Evolutionary conservation across 1,140 invertebrate genomes (phyloP), one percentile per base, ranked within the genome.

Genomic region (Mactra quadrangularis): DNA sequence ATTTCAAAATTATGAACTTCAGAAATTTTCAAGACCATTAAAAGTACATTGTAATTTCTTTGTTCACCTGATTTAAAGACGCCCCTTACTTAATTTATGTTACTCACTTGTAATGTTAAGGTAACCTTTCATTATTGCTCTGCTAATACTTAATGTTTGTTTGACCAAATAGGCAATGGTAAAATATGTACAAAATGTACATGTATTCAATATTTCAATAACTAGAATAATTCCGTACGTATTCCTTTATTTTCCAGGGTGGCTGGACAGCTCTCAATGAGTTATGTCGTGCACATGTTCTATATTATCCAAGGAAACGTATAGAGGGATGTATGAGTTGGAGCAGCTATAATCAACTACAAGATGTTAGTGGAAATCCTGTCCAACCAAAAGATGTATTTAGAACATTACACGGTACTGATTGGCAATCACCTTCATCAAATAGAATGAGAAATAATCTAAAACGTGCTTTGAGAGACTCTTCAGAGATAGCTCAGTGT

Each of bases 321-420:
- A 60, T 82, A 11, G 79, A 82, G 25, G 79, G 79, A 15, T 82
- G 79, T 33, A 72, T 82, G 79, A 62, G 68, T 27, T 82, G 79
- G 79, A 50, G 41, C 45, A 82, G 62, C 33, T 82, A 82, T 52
- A 68, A 82, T 45, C 25, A 74, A 41, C 47, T 82, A 0, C 15
- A 38, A 7, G 33, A 41, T 17, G 13, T 0, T 11, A 22, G 25
- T 15, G 68, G 55, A 11, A 25, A 47, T 15, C 25, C 17, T 22
- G 31, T 74, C 27, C 6, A 11, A 0, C 55, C 52, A 25, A 74
- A 19, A 19, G 68, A 72, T 38, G 70, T 74, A 17, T 82, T 82
- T 25, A 50, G 22, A 22, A 72, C 68, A 15, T 57, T 82, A 3
- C 19, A 52, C 15, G 4, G 4, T 13, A 74, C 68, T 19, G 57